These are phyloP conservation scores for Gadopsis marmoratus DNA, from an alignment of 2,797 vertebrate species.

Conservation along the genomic window DNA sequence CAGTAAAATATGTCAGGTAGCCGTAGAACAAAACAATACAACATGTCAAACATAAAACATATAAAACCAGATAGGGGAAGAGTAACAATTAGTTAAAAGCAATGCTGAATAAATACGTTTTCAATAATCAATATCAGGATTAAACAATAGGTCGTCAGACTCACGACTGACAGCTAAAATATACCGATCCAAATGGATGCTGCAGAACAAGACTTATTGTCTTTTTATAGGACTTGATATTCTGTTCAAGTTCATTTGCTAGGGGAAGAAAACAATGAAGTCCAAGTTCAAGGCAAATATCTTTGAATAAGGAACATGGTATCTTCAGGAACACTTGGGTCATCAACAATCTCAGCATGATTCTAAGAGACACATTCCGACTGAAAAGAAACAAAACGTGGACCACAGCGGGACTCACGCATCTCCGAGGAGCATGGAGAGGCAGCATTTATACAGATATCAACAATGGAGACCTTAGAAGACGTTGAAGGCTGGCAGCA, in stretches of 20 bases:
- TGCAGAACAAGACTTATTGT: too few species aligned
- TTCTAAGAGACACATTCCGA: not conserved
- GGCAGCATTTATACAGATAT: constrained; percentile 5
- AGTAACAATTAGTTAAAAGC: too few species aligned
- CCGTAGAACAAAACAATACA: too few species aligned
- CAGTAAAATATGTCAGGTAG: too few species aligned
- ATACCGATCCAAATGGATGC: too few species aligned
- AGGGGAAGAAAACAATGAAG: too few species aligned
- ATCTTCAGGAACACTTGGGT: not conserved
- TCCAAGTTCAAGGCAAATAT: constrained; percentile 6
- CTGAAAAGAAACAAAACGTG: not conserved
- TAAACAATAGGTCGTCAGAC: not conserved
- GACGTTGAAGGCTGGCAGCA: constrained; percentile 24
- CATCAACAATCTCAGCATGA: not conserved
- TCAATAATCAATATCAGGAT: not conserved
- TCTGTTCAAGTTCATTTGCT: not conserved
- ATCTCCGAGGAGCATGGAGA: not conserved
- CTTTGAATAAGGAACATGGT: not conserved
- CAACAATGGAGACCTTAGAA: constrained; percentile 32
- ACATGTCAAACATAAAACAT: too few species aligned
- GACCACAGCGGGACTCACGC: not conserved
- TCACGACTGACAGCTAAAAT: too few species aligned
- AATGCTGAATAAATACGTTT: too few species aligned
- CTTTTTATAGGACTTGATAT: not conserved
- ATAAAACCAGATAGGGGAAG: too few species aligned